Conservation (phyloP, 2,888 invertebrate species). For the Plebejus anna region DNA sequence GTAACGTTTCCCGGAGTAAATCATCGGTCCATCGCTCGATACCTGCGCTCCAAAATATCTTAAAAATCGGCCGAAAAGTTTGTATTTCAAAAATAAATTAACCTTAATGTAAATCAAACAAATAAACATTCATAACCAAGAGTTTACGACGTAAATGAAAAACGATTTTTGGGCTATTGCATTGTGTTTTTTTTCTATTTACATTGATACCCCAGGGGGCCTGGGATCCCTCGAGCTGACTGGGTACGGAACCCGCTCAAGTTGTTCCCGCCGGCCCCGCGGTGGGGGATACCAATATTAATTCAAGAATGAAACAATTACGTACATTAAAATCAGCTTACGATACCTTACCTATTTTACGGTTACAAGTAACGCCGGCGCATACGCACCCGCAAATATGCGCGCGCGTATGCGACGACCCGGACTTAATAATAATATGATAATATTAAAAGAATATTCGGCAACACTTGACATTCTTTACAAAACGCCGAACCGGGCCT, state of each 20-base stretch:
- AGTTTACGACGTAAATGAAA: constrained; percentile 59
- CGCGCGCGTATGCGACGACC: constrained; percentile 47
- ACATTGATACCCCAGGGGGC: constrained; percentile 55
- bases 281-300: constrained; percentile 57
- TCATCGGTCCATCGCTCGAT: constrained; percentile 59
- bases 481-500: constrained; percentile 47
- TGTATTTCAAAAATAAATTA: constrained; percentile 62
- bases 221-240: not conserved
- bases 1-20: constrained; percentile 75
- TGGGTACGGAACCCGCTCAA: not conserved
- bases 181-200: constrained; percentile 65
- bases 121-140: constrained; percentile 55
- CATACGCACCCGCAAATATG: constrained; percentile 47
- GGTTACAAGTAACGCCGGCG: constrained; percentile 64
- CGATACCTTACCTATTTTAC: constrained; percentile 74
- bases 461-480: constrained; percentile 78
- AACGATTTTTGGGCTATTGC: constrained; percentile 78
- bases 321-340: constrained; percentile 77
- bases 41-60: constrained; percentile 63
- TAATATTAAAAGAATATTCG: constrained; percentile 78
- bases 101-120: constrained; percentile 47
- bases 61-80: constrained; percentile 65
- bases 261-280: constrained; percentile 38
- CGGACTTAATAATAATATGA: constrained; percentile 70
- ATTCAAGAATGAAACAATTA: constrained; percentile 77